Conservation (phyloP, 2,888 invertebrate genomes). For the Prostheceraeus crozeri region DNA sequence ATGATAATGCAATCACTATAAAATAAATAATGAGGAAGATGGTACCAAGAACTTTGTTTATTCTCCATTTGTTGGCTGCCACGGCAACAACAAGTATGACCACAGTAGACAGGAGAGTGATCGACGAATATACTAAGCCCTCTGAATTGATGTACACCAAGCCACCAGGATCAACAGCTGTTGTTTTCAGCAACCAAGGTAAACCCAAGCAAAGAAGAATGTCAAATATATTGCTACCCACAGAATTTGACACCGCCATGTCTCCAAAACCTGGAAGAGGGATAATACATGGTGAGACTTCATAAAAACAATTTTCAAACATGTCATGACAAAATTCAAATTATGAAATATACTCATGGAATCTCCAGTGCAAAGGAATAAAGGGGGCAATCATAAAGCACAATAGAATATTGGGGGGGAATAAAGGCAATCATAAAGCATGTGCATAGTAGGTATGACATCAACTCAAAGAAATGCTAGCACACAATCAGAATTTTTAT, state of each 20-base stretch:
- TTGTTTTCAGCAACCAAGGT: constrained; percentile 51
- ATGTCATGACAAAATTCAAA: no score
- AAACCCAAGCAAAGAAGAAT: constrained; percentile 52
- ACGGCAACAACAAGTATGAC: constrained; percentile 66
- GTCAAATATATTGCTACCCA: constrained; percentile 55
- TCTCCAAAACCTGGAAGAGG: constrained; percentile 49
- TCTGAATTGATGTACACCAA: constrained; percentile 70
- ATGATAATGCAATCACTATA: constrained; percentile 68
- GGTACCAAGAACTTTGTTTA: constrained; percentile 66
- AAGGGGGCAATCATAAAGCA: no score
- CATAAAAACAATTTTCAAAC: no score
- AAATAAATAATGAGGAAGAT: constrained; percentile 65
- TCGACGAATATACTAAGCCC: constrained; percentile 73
- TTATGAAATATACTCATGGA: no score
- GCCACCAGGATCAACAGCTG: constrained; percentile 57
- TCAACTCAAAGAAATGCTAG: no score
- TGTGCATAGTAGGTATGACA: no score
- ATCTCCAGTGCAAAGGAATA: no score
- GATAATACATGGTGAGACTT: no score
- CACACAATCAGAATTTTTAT: no score
- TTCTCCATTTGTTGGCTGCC: constrained; percentile 62
- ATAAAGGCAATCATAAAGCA: no score
- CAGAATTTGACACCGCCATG: constrained; percentile 54
- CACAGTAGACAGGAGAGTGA: constrained; percentile 70
- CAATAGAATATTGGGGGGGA: no score